Evolutionary conservation across 2,113 vertebrate species (phyloP).

Genomic region (Serilophus lunatus): DNA sequence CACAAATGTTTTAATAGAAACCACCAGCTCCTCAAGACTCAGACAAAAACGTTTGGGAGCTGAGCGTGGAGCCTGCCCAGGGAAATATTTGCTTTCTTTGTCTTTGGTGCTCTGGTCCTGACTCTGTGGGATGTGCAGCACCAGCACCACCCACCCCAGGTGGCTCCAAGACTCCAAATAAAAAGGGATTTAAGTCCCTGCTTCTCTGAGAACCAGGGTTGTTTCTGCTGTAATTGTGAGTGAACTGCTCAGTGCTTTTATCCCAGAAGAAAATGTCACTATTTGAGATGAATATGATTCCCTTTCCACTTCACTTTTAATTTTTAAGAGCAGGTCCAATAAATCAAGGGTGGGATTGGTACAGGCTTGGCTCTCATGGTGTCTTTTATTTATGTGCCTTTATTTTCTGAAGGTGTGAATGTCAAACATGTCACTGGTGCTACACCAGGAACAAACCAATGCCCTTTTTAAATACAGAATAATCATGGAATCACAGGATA

Average conservation of each 20-base stretch:
- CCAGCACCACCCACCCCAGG: not conserved
- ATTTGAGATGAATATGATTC: not conserved
- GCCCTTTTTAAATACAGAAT: not conserved
- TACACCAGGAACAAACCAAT: not conserved
- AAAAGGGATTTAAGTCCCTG: not conserved
- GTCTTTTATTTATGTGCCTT: not conserved
- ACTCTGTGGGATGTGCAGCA: fast-evolving
- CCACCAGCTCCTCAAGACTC: not conserved
- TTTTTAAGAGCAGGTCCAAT: not conserved
- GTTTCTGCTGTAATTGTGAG: fast-evolving
- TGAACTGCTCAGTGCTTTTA: fast-evolving
- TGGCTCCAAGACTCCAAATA: not conserved
- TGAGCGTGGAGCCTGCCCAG: not conserved
- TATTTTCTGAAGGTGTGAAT: not conserved
- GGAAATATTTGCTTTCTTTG: not conserved
- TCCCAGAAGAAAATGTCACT: not conserved
- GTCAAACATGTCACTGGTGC: not conserved
- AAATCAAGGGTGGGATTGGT: not conserved
- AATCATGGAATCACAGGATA: not conserved
- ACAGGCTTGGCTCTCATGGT: not conserved
- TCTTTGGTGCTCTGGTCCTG: not conserved
- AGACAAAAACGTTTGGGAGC: not conserved
- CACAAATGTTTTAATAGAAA: not conserved
- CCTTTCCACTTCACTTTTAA: not conserved
- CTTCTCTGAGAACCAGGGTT: not conserved